Base-by-base conservation (phyloP, 2,797 vertebrate species). In the Astyanax mexicanus region DNA sequence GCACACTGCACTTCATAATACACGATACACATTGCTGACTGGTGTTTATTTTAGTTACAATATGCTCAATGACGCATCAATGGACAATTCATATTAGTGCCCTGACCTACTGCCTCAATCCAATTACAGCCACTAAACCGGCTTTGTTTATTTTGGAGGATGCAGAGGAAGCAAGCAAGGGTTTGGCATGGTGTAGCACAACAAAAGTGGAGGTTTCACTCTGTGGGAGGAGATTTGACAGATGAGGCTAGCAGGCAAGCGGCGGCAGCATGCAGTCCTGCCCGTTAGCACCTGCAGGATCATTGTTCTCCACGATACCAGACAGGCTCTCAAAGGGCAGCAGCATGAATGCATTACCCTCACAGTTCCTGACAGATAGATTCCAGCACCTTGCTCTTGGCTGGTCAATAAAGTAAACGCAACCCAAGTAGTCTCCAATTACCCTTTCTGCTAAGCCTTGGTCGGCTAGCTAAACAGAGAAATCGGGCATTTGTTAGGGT, bases 361-460 rank as follows among this genome's bases (percentile, higher is more conserved):
- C 52, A 67, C 74, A 77, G 64, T 17, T 61, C 29, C 65, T 51
- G 49, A 79, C 42, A 80, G 80, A 75, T 58, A 57, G 45, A 64
- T 51, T 62, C 58, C 69, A 69, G 21, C 32, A 38, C 55, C 62
- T 74, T 17, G 15, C 35, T 66, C 37, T 38, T 45, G 47, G 35
- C 52, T 68, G 62, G 52, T 77, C 76, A 57, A 69, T 72, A 75
- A 67, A 55, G 44, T 60, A 75, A 72, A 75, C 62, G 35, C 13
- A 69, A n/a, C 75, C 73, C 52, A 80, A 79, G 72, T 44, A 67
- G 69, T 32, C 64, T 66, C 51, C 57, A 75, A 78, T 80, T 78
- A 67, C 65, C 62, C 62, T 37, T 72, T 69, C 29, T 8, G 19
- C n/a, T 19, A 15, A 29, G 17, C 66, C 17, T 42, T 12, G 45